A percentile compares a stretch with the other conserved stretches of the same genome.
These are phyloP conservation scores for Sphaeridia pumilis DNA, from an alignment of 2,888 invertebrate genomes.

Conservation along the genomic window DNA sequence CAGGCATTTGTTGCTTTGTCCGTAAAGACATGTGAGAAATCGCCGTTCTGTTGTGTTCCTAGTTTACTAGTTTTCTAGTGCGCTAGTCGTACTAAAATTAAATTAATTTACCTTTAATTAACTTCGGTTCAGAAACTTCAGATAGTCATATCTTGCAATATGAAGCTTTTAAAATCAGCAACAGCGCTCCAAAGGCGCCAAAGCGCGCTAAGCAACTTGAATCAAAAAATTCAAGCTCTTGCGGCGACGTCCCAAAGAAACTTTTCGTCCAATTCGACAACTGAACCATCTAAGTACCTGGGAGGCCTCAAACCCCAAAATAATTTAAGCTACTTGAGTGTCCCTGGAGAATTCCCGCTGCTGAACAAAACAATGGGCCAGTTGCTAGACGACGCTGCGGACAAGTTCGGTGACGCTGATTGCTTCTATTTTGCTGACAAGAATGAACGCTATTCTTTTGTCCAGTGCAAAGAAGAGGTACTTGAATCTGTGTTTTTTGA, in stretches of 20 bases:
- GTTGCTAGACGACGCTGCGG: conserved; percentile 46
- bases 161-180: too few relatives aligned
- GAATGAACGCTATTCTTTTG: conserved; percentile 45
- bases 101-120: too few relatives aligned
- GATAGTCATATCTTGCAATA: too few relatives aligned
- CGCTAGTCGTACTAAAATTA: too few relatives aligned
- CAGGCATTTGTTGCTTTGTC: too few relatives aligned
- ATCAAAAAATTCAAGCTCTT: too few relatives aligned
- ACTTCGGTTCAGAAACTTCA: neutral
- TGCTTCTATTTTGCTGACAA: conserved; percentile 50
- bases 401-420: conserved; percentile 47
- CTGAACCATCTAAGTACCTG: neutral
- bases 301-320: conserved; percentile 4
- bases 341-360: conserved; percentile 45
- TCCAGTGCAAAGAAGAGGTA: conserved; percentile 43
- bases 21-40: too few relatives aligned
- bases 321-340: conserved; percentile 47
- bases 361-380: conserved; percentile 48
- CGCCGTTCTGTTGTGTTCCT: too few relatives aligned
- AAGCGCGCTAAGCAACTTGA: too few relatives aligned
- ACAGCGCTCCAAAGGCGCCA: too few relatives aligned
- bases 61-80: too few relatives aligned
- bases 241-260: neutral
- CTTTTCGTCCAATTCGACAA: neutral
- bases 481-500: too few relatives aligned